Base-by-base conservation (phyloP, 1,140 invertebrate genomes). In the Drosophila neocordata region DNA sequence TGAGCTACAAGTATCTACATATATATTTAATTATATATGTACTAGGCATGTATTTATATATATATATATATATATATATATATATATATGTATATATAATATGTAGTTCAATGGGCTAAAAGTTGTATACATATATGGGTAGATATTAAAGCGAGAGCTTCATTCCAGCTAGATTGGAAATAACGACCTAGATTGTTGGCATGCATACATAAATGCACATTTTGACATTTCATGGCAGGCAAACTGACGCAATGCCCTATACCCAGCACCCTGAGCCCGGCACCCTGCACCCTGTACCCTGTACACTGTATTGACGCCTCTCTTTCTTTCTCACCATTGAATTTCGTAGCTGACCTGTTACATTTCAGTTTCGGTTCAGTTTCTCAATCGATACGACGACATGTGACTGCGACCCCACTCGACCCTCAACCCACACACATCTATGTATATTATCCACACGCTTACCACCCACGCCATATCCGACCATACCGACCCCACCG, bases 361-460 rank as follows among this genome's bases (percentile, higher is more conserved):
- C 83, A 73, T 88, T 85, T 80, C 41, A 48, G 41, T 48, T 31
- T 48, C 41, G 20, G 41, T 48, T 69, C 38, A 63, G 68, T 79
- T 66, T 52, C 67, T 75, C 64, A 88, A 87, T 82, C 82, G 82
- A 87, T 88, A 87, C 63, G 70, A 71, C 61, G 53, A 74, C 72
- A 61, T 59, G 37, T 59, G 65, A 62, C 75, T 69, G 60, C 52
- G 57, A 73, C 65, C 60, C 64, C 65, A 69, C 62, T 60, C 63
- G 62, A 64, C 22, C 31, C 27, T 34, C n/a, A 12, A 13, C 13
- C 20, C 22, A 12, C 22, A 13, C 13, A 13, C 57, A 31, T 6
- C 3, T 7, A 24, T 4, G 4, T 4, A 24, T 1, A 18, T 6
- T 11, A 8, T 35, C 52, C 58, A 69, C 11, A 24, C 13, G 9